A percentile compares a stretch with the other conserved stretches of the same genome.
Conservation (phyloP, 2,888 invertebrate species). For the Saturnia pavonia region DNA sequence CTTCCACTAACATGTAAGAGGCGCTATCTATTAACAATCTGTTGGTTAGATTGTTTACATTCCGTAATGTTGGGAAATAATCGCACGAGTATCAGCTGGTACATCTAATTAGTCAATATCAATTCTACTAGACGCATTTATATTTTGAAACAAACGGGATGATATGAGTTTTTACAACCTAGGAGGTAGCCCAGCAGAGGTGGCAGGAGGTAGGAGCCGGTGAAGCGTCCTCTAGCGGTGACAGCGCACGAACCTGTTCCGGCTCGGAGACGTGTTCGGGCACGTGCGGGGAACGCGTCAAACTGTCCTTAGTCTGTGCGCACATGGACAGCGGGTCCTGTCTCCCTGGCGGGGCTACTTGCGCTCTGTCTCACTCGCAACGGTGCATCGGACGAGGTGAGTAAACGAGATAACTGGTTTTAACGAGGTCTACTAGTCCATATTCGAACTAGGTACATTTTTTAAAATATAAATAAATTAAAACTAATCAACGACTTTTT, state of each 20-base stretch:
- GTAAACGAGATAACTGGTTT: conserved; percentile 16
- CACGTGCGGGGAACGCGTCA: conserved; percentile 58
- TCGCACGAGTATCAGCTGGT: no score
- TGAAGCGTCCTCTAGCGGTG: conserved; percentile 58
- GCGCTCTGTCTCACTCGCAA: conserved; percentile 70
- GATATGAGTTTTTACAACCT: conserved; percentile 1
- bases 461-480: no score
- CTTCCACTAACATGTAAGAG: no score
- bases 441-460: not conserved
- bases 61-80: no score
- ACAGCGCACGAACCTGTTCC: conserved; percentile 46
- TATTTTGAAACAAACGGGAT: no score
- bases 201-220: conserved; percentile 67
- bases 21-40: no score
- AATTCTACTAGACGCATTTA: no score
- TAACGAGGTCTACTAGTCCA: not conserved
- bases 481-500: no score
- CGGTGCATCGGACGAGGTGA: conserved; percentile 74
- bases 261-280: conserved; percentile 49
- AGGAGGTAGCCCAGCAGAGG: conserved; percentile 69
- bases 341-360: conserved; percentile 57
- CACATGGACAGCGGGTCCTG: conserved; percentile 76
- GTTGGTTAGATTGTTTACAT: no score
- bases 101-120: no score
- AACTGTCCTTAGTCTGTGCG: conserved; percentile 63